These are phyloP conservation scores for Bugulina stolonifera DNA, from an alignment of 2,888 invertebrate genomes.

Conservation along the genomic window DNA sequence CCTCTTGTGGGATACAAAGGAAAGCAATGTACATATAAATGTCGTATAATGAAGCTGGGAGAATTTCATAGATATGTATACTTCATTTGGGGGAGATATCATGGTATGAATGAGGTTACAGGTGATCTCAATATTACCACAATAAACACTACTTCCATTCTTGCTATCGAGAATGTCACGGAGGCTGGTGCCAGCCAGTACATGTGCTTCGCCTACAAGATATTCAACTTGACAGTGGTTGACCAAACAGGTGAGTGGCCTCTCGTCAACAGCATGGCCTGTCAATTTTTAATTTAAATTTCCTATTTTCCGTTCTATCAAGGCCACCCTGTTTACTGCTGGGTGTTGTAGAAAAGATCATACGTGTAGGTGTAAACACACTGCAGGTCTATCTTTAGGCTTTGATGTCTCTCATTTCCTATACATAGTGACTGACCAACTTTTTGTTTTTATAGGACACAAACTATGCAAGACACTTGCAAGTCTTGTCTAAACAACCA, in stretches of 20 bases:
- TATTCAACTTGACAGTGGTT: conserved; percentile 5
- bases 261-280: too few relatives aligned
- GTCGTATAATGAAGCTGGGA: conserved; percentile 5
- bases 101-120: neutral
- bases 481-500: too few relatives aligned
- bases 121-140: neutral
- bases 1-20: conserved; percentile 10
- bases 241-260: neutral
- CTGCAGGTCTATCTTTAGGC: too few relatives aligned
- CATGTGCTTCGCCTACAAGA: neutral
- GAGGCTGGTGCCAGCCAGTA: neutral
- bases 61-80: neutral
- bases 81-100: conserved; percentile 14
- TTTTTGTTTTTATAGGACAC: too few relatives aligned
- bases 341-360: too few relatives aligned
- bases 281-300: too few relatives aligned
- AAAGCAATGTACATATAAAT: neutral
- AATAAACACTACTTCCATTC: neutral
- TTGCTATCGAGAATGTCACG: neutral
- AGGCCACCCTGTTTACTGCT: too few relatives aligned
- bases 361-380: too few relatives aligned
- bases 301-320: too few relatives aligned
- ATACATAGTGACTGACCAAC: too few relatives aligned
- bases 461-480: too few relatives aligned
- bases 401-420: too few relatives aligned